These are phyloP conservation scores for Echinarachnius parma DNA, from an alignment of 53 echinoderm and acorn worm genomes.

Conservation along the genomic window DNA sequence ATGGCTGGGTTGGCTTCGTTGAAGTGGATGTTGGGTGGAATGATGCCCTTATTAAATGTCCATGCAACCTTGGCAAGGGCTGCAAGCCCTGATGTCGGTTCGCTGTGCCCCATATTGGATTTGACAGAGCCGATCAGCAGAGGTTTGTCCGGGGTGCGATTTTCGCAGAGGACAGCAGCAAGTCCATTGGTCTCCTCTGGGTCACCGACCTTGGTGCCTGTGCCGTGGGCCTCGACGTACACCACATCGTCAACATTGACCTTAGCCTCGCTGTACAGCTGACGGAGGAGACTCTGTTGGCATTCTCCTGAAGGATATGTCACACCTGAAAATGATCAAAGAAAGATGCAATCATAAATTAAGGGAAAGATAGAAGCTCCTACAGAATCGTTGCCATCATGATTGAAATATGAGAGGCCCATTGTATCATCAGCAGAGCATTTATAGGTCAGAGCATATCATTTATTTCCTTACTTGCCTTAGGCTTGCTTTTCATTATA, in stretches of 20 bases:
- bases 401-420: not conserved
- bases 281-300: constrained; percentile 54
- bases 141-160: constrained; percentile 54
- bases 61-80: constrained; percentile 66
- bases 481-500: no score
- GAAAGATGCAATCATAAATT: not conserved
- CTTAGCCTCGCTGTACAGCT: constrained; percentile 61
- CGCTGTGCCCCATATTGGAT: constrained; percentile 86
- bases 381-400: not conserved
- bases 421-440: no score
- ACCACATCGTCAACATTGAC: constrained; percentile 62
- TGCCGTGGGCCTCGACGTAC: constrained; percentile 86
- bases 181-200: constrained; percentile 74
- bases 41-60: constrained; percentile 55
- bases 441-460: no score
- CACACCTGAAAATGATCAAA: constrained; percentile 60
- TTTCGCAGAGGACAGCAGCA: constrained; percentile 61
- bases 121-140: constrained; percentile 84
- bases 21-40: constrained; percentile 79
- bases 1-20: constrained; percentile 76
- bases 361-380: not conserved
- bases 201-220: constrained; percentile 81
- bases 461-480: no score
- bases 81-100: constrained; percentile 78
- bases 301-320: constrained; percentile 69